phyloP scores from a whole-genome alignment of 2,888 invertebrate species.

The Melikaiella ostensackeni region DNA sequence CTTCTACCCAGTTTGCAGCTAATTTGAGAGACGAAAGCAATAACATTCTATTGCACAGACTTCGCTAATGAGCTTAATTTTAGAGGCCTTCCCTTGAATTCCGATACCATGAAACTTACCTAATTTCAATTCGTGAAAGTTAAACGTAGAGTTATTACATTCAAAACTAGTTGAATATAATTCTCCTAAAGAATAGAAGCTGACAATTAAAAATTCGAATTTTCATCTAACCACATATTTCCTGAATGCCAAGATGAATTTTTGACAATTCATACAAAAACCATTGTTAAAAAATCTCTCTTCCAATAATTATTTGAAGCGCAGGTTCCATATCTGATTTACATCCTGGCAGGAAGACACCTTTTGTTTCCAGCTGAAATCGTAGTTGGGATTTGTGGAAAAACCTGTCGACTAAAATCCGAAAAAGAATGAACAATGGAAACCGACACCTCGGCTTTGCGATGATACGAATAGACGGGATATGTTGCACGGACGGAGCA shows the following conservation, averaged over 20 bases:
- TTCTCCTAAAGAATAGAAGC: too few species aligned
- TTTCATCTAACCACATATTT: too few species aligned
- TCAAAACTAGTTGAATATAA: too few species aligned
- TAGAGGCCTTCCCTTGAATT: not conserved
- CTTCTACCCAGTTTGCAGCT: conserved; percentile 13
- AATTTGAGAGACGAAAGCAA: conserved; percentile 7
- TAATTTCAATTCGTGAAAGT: not conserved
- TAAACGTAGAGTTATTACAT: too few species aligned
- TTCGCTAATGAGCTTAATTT: conserved; percentile 7
- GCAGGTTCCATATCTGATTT: conserved; percentile 16
- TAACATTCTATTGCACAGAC: conserved; percentile 18
- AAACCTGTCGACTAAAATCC: conserved; percentile 22
- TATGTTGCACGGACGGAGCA: conserved; percentile 10
- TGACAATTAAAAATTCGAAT: too few species aligned
- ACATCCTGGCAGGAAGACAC: conserved; percentile 17
- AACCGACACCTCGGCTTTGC: conserved; percentile 19
- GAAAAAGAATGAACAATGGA: conserved; percentile 25
- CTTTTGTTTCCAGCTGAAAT: conserved; percentile 25
- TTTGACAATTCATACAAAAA: not conserved
- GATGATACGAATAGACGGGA: conserved; percentile 8
- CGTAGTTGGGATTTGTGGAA: conserved; percentile 29
- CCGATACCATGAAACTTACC: not conserved
- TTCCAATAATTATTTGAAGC: conserved; percentile 7
- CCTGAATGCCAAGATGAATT: not conserved
- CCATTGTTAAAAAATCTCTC: conserved; percentile 12